These are phyloP conservation scores for Pemphigus obesinymphae DNA, from an alignment of 1,140 invertebrate genomes.

Conservation along the genomic window DNA sequence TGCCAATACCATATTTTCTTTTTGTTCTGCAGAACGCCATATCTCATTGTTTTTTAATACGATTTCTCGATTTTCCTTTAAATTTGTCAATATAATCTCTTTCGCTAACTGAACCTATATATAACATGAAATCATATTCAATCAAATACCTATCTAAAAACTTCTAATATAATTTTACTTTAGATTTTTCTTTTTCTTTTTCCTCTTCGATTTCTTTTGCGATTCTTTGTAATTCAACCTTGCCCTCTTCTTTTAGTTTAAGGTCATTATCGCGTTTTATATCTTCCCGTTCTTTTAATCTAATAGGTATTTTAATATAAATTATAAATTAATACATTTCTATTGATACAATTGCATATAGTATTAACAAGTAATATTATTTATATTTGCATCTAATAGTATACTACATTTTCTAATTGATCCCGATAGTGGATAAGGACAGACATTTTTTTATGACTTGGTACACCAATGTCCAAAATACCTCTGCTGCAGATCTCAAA, in stretches of 20 bases:
- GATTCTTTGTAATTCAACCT: constrained; percentile 1
- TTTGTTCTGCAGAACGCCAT: background rate
- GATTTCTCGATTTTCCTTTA: background rate
- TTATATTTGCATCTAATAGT: background rate
- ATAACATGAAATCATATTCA: background rate
- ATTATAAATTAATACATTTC: too few species aligned
- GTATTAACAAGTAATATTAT: background rate
- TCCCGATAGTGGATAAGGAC: too few species aligned
- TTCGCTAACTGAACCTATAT: background rate
- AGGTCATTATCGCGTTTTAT: background rate
- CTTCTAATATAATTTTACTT: background rate
- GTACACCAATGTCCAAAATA: too few species aligned
- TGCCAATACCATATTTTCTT: background rate
- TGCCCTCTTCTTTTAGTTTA: background rate
- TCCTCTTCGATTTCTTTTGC: background rate
- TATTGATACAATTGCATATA: background rate
- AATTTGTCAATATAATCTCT: background rate
- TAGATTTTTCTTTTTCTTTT: background rate
- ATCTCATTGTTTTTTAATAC: background rate
- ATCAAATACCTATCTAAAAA: too few species aligned
- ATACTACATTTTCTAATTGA: background rate
- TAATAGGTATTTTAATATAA: background rate
- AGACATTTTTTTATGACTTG: too few species aligned
- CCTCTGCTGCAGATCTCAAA: too few species aligned
- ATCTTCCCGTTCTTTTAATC: background rate